Base-by-base conservation (phyloP, 2,797 vertebrate genomes). In the Setipinna tenuifilis region DNA sequence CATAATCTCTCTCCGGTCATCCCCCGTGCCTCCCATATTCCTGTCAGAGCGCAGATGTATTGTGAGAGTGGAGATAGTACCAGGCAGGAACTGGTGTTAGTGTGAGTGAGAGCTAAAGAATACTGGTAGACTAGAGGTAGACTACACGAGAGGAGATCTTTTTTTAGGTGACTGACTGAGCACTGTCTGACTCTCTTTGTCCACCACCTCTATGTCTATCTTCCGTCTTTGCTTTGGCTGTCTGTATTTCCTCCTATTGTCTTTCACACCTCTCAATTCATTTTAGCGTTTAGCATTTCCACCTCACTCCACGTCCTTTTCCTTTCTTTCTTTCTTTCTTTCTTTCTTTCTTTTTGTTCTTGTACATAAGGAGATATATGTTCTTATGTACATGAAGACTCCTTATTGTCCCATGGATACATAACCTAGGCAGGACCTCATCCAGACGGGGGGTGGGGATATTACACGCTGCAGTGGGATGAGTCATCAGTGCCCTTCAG, bases 41-140 rank as follows among this genome's bases (percentile, higher is more conserved):
- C 71, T 44, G 16, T 44, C 54, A 87, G 84, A 84, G 62, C 83
- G 85, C 61, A 86, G 83, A 84, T 62, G 59, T 84, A 87, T 61
- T 78, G 71, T 78, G 35, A 78, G 35, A 44, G 19, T 6, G 35
- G 71, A 78, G 57, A 83, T 85, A 59, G 84, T 83, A 81, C 89
- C 88, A 91, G 88, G 86, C n/a, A 25, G 46, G 46, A 85, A 61
- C 16, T 16, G 68, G 23, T 71, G 71, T 44, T 78, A 16, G 12
- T 21, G 16, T 78, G 71, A 78, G 16, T 44, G 17, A 78, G 71
- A 78, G 35, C 35, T 17, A 78, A 78, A 44, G 35, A 7, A 0
- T 44, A 78, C 9, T 41, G 35, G 35, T 41, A 78, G 68, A 31
- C 14, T 31, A 41, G 71, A 17, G 17, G 17, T 19, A 78, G 41